Base-by-base conservation (phyloP, 2,888 invertebrate genomes). In the Cylindroiulus punctatus region DNA sequence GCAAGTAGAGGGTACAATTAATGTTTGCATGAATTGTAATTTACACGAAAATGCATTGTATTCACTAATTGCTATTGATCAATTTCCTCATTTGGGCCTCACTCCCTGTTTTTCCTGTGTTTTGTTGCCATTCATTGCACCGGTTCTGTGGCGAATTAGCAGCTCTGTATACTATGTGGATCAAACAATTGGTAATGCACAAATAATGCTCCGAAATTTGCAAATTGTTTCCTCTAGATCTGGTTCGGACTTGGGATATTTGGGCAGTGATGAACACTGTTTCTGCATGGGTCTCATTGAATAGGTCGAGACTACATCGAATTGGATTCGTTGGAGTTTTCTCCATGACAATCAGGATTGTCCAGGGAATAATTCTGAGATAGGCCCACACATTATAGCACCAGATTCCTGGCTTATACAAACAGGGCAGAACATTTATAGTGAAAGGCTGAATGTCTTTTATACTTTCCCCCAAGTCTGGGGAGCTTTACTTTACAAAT, bases 51-150 rank as follows among this genome's bases (percentile, higher is more conserved):
- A 76, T 32, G 26, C 17, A 76, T 76, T 76, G 14, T 32, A 76
- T 76, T 14, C 30, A 2, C 30, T 30, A 76, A 76, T 76, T 76
- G 12, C 26, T 12, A 12, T 76, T 76, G 76, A 30, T 14, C 3
- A 76, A 30, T 76, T 76, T 76, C 76, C 76, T 17, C 10, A 14
- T 26, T 26, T 65, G 12, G 26, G 10, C 65, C 26, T 26, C n/a
- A 12, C 22, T n/a, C n/a, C n/a, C 12, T 30, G 26, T 76, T 76
- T 76, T 76, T 76, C 76, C 76, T 30, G 76, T 76, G 76, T 76
- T 76, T 76, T 76, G 76, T 76, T 76, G 76, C 30, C 76, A 76
- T 76, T 76, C 76, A 17, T 17, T 30, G 76, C 26, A 76, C 76
- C 76, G 76, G 76, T 76, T 76, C 76, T 76, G 76, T 26, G 10